Conservation (phyloP, 2,113 vertebrate genomes). For the Scomber colias region DNA sequence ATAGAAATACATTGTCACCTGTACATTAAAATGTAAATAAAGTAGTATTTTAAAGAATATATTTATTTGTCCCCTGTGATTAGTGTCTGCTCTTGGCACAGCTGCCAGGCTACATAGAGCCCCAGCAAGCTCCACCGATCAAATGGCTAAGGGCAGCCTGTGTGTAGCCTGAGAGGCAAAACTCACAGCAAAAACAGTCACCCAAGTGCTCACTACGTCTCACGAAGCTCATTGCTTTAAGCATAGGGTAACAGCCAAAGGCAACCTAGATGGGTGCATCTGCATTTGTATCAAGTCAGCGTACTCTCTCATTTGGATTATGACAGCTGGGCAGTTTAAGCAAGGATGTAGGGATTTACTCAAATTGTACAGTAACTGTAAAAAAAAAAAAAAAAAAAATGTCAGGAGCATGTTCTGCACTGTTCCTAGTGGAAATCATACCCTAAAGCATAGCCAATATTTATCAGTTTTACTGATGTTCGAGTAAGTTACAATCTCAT, state of each 20-base stretch:
- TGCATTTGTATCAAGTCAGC: constrained; percentile 21
- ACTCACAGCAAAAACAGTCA: constrained; percentile 21
- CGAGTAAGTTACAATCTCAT: background rate
- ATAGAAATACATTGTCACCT: too few species aligned
- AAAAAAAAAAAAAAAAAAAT: background rate
- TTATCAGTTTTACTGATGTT: background rate
- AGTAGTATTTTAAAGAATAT: too few species aligned
- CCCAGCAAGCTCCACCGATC: constrained; percentile 33
- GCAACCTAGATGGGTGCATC: constrained; percentile 35
- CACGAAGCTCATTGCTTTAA: constrained; percentile 29
- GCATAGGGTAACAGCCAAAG: constrained; percentile 8
- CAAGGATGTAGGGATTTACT: background rate
- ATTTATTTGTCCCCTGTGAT: background rate
- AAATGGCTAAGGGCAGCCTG: constrained; percentile 21
- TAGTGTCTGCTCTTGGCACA: constrained; percentile 25
- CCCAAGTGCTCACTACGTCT: constrained; percentile 21
- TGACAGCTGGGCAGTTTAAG: constrained; percentile 21
- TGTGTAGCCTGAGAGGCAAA: constrained; percentile 40
- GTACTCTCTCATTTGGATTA: constrained; percentile 25
- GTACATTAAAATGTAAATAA: too few species aligned
- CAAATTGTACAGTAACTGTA: background rate
- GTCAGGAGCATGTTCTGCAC: background rate
- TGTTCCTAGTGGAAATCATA: background rate
- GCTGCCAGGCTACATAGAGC: constrained; percentile 1
- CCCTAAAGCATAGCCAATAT: constrained; percentile 1